Conservation (phyloP, 2,113 vertebrate species). For the Orientallactaga bullata region DNA sequence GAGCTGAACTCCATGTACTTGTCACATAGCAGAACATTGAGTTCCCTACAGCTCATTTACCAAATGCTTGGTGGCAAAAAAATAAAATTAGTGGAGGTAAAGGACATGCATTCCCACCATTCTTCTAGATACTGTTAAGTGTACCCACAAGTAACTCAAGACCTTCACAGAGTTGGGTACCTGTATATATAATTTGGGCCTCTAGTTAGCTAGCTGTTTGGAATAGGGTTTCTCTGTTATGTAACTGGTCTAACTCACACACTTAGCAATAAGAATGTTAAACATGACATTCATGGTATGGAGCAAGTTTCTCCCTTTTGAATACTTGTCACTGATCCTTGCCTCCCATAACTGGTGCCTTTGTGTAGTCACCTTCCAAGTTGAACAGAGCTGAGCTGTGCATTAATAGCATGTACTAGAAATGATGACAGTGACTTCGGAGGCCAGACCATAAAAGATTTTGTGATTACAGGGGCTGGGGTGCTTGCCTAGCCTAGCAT, state of each 20-base stretch:
- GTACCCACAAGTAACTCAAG: background rate
- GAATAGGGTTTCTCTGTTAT: background rate
- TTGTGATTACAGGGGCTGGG: background rate
- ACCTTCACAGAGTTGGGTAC: background rate
- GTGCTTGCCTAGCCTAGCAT: too few relatives aligned
- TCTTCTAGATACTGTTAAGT: background rate
- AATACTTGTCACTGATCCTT: background rate
- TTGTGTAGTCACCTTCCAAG: background rate
- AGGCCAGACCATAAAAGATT: background rate
- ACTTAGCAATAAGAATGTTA: background rate
- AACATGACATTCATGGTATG: background rate
- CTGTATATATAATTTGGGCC: background rate
- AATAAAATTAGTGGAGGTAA: slow-evolving; percentile 22
- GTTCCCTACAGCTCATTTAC: slow-evolving; percentile 43
- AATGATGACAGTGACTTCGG: background rate
- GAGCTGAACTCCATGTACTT: slow-evolving; percentile 43
- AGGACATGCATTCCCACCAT: background rate
- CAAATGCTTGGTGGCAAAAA: slow-evolving; percentile 56
- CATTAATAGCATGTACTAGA: background rate
- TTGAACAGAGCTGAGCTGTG: background rate
- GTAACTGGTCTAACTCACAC: background rate
- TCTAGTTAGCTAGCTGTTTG: background rate
- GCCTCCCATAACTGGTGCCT: background rate
- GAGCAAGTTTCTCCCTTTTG: background rate
- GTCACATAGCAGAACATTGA: slow-evolving; percentile 42